Percentiles rank a stretch among this genome's conserved stretches.
Evolutionary conservation across 2,888 invertebrate genomes (phyloP).

Genomic region (Lacanobia wlatinum): DNA sequence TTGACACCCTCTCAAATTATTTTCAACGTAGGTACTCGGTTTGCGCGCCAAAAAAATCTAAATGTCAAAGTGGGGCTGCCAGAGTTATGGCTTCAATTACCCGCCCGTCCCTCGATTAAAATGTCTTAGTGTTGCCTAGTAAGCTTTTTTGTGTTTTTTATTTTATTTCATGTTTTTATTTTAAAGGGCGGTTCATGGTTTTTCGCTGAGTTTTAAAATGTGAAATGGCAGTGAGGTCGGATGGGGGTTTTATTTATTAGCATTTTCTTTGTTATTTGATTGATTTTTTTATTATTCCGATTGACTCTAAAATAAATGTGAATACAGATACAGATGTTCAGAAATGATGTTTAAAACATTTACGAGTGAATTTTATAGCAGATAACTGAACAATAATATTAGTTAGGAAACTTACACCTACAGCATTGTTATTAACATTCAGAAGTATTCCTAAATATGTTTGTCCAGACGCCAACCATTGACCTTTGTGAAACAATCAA

Average conservation of each 20-base stretch:
- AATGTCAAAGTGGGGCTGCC: conserved; percentile 89
- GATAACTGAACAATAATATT: background rate
- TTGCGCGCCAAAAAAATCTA: conserved; percentile 85
- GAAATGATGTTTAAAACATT: no score
- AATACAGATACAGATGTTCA: no score
- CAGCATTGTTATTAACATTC: background rate
- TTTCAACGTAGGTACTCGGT: conserved; percentile 76
- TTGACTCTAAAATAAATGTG: background rate
- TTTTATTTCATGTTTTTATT: conserved; percentile 72
- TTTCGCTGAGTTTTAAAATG: conserved; percentile 49
- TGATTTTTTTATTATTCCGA: background rate
- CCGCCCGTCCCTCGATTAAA: conserved; percentile 85
- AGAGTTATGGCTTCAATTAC: conserved; percentile 90
- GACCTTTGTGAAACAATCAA: conserved; percentile 27
- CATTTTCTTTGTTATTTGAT: background rate
- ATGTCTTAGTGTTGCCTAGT: conserved; percentile 85
- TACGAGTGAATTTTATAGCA: no score
- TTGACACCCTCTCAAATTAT: conserved; percentile 81
- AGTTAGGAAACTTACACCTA: background rate
- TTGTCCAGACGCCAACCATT: background rate
- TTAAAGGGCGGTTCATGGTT: conserved; percentile 74
- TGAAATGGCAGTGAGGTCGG: conserved; percentile 18
- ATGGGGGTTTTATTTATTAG: conserved; percentile 21
- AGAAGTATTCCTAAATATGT: background rate
- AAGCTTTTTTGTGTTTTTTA: conserved; percentile 68